Evolutionary conservation across 2,888 invertebrate species (phyloP), one percentile per base, ranked within the genome.

Genomic region (Hemaris fuciformis): DNA sequence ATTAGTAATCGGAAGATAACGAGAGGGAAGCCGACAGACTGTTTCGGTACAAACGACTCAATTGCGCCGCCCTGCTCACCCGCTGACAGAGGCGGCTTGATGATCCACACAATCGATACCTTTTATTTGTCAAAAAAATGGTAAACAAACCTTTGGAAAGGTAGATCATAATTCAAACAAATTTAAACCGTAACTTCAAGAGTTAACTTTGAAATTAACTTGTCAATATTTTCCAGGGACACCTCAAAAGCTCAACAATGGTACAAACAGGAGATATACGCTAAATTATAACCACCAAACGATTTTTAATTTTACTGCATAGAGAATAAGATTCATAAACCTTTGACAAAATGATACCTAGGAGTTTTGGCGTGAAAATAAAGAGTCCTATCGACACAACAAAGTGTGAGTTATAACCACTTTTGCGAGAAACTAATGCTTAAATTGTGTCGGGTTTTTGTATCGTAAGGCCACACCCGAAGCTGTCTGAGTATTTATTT

Each of bases 31-130:
- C 41, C 59, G n/a, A 57, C 41, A 57, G 34, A 45, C n/a, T 22
- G 73, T 77, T 84, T 86, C 79, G 69, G 75, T 76, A 72, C 84
- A 87, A 85, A 80, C 75, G 73, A 73, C 78, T 88, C 87, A 88
- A 88, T 86, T 78, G 82, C 3, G 65, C 88, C 88, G 88, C 80
- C 63, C 72, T 67, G 73, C 74, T 68, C 80, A 72, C 84, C 85
- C 72, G 83, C 84, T 83, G 84, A 70, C 77, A 77, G 64, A 70
- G 75, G 72, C 75, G 76, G 74, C 75, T 72, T 74, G 66, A 68
- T 74, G 63, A 74, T 71, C 77, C 48, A 63, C 60, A 65, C 63
- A 59, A 38, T 57, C 61, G 60, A 63, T 61, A 43, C 31, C 22
- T 63, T 59, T 56, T 59, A 63, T 61, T 63, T 56, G 45, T 60